A percentile compares a stretch with the other conserved stretches of the same genome.
Evolutionary conservation across 2,113 vertebrate genomes (phyloP).

Genomic region (Mesembrinibis cayennensis): DNA sequence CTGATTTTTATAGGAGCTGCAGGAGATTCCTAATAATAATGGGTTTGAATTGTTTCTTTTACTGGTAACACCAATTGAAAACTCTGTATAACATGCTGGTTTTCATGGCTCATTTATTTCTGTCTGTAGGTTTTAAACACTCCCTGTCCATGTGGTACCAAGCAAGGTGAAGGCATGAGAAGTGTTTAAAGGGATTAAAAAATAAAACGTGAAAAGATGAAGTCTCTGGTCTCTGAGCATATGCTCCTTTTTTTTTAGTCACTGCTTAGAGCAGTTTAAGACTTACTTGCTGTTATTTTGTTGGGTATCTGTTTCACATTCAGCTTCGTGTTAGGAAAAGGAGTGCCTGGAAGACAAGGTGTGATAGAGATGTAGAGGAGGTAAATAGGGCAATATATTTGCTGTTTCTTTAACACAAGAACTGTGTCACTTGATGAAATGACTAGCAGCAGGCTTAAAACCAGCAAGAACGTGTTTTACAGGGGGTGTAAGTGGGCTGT

Average conservation of each 20-base stretch:
- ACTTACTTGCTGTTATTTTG: neutral
- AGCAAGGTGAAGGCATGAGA: neutral
- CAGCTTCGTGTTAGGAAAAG: neutral
- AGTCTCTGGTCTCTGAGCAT: neutral
- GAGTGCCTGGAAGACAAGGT: neutral
- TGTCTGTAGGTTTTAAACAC: neutral
- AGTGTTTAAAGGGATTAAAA: neutral
- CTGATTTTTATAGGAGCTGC: neutral
- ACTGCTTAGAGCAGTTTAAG: neutral
- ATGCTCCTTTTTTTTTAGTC: neutral
- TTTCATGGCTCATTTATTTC: neutral
- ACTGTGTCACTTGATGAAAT: neutral
- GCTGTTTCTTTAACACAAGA: neutral
- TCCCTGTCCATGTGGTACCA: neutral
- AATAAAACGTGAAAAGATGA: neutral
- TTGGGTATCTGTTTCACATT: neutral
- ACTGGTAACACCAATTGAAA: neutral
- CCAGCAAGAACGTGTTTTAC: neutral
- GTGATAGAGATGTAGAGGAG: neutral
- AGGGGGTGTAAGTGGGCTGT: neutral
- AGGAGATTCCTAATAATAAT: neutral
- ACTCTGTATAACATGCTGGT: neutral
- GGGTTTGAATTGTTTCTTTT: neutral
- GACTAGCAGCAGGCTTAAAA: neutral
- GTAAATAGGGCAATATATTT: neutral